Percentiles rank a stretch among this genome's conserved stretches.
phyloP scores from a whole-genome alignment of 2,888 invertebrate species.

The Podabrus alpinus region DNA sequence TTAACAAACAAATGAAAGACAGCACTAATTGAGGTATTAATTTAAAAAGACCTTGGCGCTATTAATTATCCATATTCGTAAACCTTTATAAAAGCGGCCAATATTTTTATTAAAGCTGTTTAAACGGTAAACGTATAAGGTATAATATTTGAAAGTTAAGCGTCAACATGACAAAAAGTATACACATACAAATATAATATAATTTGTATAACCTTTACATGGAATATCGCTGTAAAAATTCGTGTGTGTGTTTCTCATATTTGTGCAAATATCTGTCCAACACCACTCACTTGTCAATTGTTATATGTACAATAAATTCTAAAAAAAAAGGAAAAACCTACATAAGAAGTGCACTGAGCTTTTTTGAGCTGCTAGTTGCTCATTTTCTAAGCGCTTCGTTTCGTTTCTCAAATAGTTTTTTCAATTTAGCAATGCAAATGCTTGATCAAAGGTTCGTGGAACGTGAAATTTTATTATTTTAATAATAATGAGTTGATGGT shows the following conservation, averaged over 20 bases:
- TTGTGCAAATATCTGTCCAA: constrained; percentile 46
- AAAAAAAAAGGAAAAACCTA: constrained; percentile 32
- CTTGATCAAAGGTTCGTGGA: constrained; percentile 11
- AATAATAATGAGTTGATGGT: not conserved
- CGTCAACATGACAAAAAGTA: constrained; percentile 29
- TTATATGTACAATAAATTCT: constrained; percentile 51
- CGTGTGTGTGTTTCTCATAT: constrained; percentile 38
- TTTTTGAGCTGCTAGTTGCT: constrained; percentile 34
- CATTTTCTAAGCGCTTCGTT: constrained; percentile 34
- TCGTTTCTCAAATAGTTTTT: constrained; percentile 9
- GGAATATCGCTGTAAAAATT: constrained; percentile 34
- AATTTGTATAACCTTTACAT: constrained; percentile 38
- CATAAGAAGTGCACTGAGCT: constrained; percentile 26
- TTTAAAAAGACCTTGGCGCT: not conserved
- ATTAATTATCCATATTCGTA: not conserved
- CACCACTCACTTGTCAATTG: constrained; percentile 54
- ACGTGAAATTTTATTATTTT: constrained; percentile 7
- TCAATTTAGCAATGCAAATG: constrained; percentile 21
- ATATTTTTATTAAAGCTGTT: constrained; percentile 18
- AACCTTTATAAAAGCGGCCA: constrained; percentile 21
- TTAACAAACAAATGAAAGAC: not conserved
- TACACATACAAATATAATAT: constrained; percentile 27
- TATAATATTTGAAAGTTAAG: constrained; percentile 39
- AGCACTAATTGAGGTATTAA: not conserved
- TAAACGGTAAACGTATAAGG: constrained; percentile 24